Evolutionary conservation across 2,113 vertebrate genomes (phyloP), one percentile per base, ranked within the genome.

Genomic region (Grus americana): DNA sequence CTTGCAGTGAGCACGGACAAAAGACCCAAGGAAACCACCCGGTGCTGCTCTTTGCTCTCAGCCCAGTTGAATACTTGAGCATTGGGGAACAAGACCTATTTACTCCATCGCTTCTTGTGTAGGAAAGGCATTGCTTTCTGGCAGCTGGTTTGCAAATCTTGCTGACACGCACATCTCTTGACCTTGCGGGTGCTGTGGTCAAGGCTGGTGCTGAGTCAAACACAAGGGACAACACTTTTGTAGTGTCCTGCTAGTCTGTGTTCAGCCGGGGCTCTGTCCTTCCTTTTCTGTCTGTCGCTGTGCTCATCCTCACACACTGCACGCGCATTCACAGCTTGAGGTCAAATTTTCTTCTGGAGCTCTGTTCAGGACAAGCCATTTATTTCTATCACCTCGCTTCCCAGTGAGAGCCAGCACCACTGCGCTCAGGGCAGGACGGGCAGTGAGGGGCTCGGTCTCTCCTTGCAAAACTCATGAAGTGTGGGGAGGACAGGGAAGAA

Each of bases 241-340:
- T 54, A 34, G 40, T 34, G 9, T 36, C 40, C 29, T 50, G 42
- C 9, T 26, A 46, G 7, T 19, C 79, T 5, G 22, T 61, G 32
- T 50, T 57, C 1, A 3, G 46, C 29, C 27, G 6, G 13, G 36
- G 36, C 34, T 67, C 15, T 36, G 52, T 30, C 22, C 47, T 84
- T 55, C 12, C 15, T 71, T 75, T 55, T 55, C 46, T 67, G 10
- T 47, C 50, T 5, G 6, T 59, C 1, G 0, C 30, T 62, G 30
- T 62, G 42, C 36, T 70, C 47, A 49, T 30, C 17, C 16, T 52
- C 49, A 49, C 27, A 20, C 32, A 47, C 74, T 78, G 70, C 30
- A 52, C 2, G 6, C 0, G 2, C 4, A 13, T 59, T 49, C 47
- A 34, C 6, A 12, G 20, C 36, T 27, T 6, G 52, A 59, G 20